Base-by-base conservation (phyloP, 2,797 vertebrate species). In the Ataeniobius toweri region DNA sequence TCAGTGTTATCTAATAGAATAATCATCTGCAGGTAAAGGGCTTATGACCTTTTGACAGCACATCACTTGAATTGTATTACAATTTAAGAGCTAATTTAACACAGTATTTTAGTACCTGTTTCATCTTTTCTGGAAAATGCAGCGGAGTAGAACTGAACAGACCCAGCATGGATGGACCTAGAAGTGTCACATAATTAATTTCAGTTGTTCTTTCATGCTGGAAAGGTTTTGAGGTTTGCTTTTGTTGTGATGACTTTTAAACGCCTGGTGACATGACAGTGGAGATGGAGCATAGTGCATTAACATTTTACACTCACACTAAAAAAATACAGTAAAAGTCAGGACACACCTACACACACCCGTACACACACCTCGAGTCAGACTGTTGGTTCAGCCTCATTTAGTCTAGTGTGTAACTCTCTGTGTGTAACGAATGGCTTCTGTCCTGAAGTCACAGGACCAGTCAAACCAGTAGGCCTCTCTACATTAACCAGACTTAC, bases 381-480 rank as follows among this genome's bases (percentile, higher is more conserved):
- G 86, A 91, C 89, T 80, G 77, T 39, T 84, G 90, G 90, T 91
- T 78, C 93, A 81, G 92, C 88, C 92, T 94, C 93, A 95, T 95
- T 94, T 93, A 91, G 83, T 82, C 71, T 83, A 85, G 80, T 91
- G 81, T 91, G 88, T 91, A 94, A 91, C 92, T 91, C 93, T 93
- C 89, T 91, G 74, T 83, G 71, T 86, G 89, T 92, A 88, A 94
- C 80, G 77, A 91, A 95, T 91, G 89, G 91, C 83, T 91, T 83
- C 75, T 84, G 87, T 91, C 82, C 84, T 65, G 69, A 72, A 85
- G 86, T 85, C 85, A 83, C 73, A 39, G 71, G 77, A 85, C 61
- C 78, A 76, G 79, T 79, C 89, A 89, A 81, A 88, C 83, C 88
- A 78, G 53, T 75, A 58, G 77, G 78, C 82, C 82, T 41, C 51